phyloP scores from a whole-genome alignment of 2,888 invertebrate genomes.

The Polyploca ridens region DNA sequence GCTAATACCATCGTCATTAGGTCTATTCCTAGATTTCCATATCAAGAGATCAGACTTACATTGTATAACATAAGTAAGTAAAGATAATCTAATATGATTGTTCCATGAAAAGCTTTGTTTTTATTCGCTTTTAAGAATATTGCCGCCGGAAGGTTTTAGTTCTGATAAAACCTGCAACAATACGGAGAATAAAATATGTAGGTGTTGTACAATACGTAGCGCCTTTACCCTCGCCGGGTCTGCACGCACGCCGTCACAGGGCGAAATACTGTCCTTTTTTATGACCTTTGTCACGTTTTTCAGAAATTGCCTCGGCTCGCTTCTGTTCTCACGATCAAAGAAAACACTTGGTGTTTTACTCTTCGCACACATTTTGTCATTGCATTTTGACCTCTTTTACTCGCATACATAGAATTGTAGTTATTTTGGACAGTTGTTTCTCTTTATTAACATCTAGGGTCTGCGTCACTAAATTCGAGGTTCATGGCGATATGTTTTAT shows the following conservation, averaged over 20 bases:
- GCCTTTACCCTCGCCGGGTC: constrained; percentile 27
- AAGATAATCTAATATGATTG: background rate
- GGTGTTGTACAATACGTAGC: constrained; percentile 27
- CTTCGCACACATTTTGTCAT: constrained; percentile 22
- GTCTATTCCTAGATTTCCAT: too few species aligned
- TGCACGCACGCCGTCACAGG: constrained; percentile 34
- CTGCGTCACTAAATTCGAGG: constrained; percentile 36
- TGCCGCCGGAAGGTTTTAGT: background rate
- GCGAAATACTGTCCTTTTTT: constrained; percentile 51
- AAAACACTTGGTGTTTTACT: constrained; percentile 31
- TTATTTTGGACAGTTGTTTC: constrained; percentile 26
- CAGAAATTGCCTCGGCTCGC: constrained; percentile 57
- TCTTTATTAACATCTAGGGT: constrained; percentile 30
- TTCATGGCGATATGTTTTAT: constrained; percentile 38
- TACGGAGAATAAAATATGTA: constrained; percentile 23
- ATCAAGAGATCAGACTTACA: too few species aligned
- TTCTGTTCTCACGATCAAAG: constrained; percentile 45
- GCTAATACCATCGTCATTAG: too few species aligned
- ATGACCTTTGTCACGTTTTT: constrained; percentile 67
- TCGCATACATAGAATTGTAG: constrained; percentile 30
- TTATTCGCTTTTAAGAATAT: background rate
- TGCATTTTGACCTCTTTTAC: constrained; percentile 42
- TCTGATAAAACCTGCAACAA: constrained; percentile 19
- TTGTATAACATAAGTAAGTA: too few species aligned
- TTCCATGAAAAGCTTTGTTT: background rate